Evolutionary conservation across 2,113 vertebrate species (phyloP).

Genomic region (Pedetes capensis): DNA sequence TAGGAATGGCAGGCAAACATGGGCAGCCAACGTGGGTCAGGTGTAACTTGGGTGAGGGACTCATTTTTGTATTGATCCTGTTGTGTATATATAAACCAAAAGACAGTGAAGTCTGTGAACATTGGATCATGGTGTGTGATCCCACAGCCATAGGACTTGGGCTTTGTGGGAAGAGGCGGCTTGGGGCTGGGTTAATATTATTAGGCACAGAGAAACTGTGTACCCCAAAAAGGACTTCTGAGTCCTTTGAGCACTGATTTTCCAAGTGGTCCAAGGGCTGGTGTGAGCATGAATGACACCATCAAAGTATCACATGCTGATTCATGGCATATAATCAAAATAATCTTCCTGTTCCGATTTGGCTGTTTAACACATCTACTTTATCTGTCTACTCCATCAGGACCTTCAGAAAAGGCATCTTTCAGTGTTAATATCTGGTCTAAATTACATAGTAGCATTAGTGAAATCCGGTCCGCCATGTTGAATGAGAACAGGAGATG

Average conservation of each 20-base stretch:
- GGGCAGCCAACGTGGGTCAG: neutral
- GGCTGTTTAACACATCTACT: neutral
- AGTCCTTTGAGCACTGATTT: neutral
- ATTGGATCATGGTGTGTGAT: neutral
- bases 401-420: neutral
- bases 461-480: neutral
- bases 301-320: neutral
- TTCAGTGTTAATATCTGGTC: neutral
- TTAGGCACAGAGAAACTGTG: neutral
- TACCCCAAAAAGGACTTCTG: neutral
- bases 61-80: neutral
- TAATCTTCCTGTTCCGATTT: neutral
- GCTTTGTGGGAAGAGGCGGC: accelerated
- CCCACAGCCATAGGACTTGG: neutral
- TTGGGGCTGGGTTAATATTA: neutral
- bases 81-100: neutral
- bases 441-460: neutral
- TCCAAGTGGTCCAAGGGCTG: neutral
- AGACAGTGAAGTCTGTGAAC: neutral
- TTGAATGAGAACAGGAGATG: neutral
- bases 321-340: neutral
- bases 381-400: neutral
- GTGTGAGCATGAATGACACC: neutral
- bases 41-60: neutral
- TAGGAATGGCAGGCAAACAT: accelerated